These are phyloP conservation scores for Mormyrops boulengeri DNA, from an alignment of 2,797 vertebrate species.

Conservation along the genomic window DNA sequence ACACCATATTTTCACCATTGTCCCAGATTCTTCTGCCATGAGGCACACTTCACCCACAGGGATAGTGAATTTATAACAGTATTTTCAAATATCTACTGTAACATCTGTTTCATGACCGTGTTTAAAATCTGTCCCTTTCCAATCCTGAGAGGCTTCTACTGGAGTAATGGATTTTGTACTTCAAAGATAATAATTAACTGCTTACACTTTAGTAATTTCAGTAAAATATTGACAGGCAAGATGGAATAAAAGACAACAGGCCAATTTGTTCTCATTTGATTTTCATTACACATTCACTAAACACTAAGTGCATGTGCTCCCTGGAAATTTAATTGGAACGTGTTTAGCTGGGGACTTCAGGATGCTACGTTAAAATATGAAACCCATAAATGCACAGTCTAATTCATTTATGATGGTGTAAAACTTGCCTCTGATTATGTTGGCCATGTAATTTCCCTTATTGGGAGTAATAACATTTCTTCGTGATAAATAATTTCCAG, in stretches of 20 bases:
- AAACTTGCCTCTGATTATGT: background rate
- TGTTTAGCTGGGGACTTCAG: background rate
- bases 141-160: background rate
- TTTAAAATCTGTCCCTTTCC: background rate
- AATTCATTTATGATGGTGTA: background rate
- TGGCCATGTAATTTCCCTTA: background rate
- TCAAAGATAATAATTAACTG: background rate
- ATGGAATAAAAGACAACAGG: slow-evolving; percentile 5
- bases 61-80: background rate
- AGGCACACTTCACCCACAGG: background rate
- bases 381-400: background rate
- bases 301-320: background rate
- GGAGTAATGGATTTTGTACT: background rate
- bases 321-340: background rate
- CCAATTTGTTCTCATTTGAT: background rate
- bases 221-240: slow-evolving; percentile 10
- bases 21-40: background rate
- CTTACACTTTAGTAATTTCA: slow-evolving; percentile 9
- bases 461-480: background rate
- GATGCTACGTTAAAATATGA: background rate
- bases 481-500: background rate
- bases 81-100: background rate
- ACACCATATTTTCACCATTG: background rate
- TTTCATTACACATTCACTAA: slow-evolving; percentile 7
- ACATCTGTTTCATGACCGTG: background rate